These are phyloP conservation scores for Coenonympha glycerion DNA, from an alignment of 2,888 invertebrate species.

Conservation along the genomic window DNA sequence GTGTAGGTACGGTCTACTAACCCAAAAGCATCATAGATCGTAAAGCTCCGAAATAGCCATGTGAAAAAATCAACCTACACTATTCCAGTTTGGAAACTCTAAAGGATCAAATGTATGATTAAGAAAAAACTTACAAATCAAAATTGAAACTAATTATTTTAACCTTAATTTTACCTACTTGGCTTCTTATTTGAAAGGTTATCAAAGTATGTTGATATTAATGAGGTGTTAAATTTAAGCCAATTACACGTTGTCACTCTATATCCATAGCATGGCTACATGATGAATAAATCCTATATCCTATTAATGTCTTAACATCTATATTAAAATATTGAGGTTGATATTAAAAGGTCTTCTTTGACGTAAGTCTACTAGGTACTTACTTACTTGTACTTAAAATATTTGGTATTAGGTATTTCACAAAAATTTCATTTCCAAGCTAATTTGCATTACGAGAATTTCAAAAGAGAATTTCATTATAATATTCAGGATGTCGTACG, in stretches of 20 bases:
- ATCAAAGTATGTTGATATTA: constrained; percentile 5
- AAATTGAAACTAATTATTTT: too few relatives aligned
- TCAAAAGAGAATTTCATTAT: too few relatives aligned
- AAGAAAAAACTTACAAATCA: too few relatives aligned
- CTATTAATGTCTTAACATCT: constrained; percentile 9
- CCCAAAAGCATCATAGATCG: too few relatives aligned
- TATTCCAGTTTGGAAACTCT: background rate
- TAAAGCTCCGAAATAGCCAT: too few relatives aligned
- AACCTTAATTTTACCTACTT: too few relatives aligned
- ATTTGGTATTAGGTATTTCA: background rate
- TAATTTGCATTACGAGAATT: background rate
- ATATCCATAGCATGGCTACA: background rate
- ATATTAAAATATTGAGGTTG: constrained; percentile 11
- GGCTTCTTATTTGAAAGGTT: constrained; percentile 9
- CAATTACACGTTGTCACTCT: constrained; percentile 5
- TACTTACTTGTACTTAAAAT: too few relatives aligned
- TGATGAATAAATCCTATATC: constrained; percentile 9
- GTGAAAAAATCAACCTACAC: background rate
- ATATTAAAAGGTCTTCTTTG: background rate
- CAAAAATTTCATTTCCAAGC: background rate
- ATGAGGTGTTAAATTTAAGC: constrained; percentile 10
- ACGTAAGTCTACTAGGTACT: too few relatives aligned
- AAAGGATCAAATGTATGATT: background rate
- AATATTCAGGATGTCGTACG: too few relatives aligned
- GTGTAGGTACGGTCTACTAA: too few relatives aligned